phyloP scores from a whole-genome alignment of 1,140 invertebrate species.

The Psix sp. region DNA sequence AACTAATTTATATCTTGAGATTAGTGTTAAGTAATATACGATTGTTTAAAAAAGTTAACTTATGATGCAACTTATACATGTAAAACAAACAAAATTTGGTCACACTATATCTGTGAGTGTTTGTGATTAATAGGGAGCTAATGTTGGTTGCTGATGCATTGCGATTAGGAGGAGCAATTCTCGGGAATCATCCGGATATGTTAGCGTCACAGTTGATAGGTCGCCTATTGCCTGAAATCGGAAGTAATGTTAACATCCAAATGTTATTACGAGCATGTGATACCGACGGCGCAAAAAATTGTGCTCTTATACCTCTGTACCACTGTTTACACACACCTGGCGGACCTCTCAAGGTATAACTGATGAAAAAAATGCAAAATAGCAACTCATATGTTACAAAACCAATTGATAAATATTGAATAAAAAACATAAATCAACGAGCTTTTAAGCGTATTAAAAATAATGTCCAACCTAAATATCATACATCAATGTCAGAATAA shows the following conservation, averaged over 20 bases:
- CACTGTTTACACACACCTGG: constrained; percentile 98
- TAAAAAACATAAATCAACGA: too few species aligned
- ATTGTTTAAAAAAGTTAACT: too few species aligned
- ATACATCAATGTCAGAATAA: too few species aligned
- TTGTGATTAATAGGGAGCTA: constrained; percentile 83
- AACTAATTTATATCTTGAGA: too few species aligned
- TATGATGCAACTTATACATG: too few species aligned
- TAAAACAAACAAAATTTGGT: too few species aligned
- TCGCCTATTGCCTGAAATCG: constrained; percentile 93
- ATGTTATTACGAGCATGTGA: constrained; percentile 94
- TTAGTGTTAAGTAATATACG: too few species aligned
- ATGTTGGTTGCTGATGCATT: constrained; percentile 96
- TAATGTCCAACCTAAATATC: too few species aligned
- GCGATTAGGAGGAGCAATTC: constrained; percentile 91
- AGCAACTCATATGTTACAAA: too few species aligned
- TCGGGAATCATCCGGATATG: constrained; percentile 96
- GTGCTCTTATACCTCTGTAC: constrained; percentile 93
- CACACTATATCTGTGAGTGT: constrained; percentile 14
- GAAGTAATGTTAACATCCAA: constrained; percentile 88
- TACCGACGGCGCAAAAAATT: constrained; percentile 88
- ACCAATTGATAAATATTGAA: too few species aligned
- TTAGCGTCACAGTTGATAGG: constrained; percentile 95
- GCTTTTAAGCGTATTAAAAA: too few species aligned
- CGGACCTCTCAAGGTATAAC: constrained; percentile 95
- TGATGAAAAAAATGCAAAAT: too few species aligned